Evolutionary conservation across 2,888 invertebrate genomes (phyloP).

Genomic region (Euzophera pinguis): DNA sequence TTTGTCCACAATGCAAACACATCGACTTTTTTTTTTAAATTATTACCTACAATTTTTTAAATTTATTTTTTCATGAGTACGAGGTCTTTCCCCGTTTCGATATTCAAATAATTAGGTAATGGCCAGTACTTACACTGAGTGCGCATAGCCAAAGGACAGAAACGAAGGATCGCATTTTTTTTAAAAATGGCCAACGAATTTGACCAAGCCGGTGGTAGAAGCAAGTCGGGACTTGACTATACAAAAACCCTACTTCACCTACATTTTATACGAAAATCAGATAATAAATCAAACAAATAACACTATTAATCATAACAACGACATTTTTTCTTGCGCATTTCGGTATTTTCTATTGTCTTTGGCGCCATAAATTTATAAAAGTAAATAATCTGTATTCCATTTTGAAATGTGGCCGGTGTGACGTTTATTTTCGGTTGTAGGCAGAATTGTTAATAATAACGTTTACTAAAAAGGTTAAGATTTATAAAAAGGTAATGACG

Average conservation of each 20-base stretch:
- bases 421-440: no score
- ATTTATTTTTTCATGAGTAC: no score
- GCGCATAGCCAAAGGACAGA: neutral
- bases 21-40: no score
- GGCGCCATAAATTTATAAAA: neutral
- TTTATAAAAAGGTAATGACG: no score
- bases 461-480: no score
- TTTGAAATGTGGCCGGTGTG: no score
- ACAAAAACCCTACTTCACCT: neutral
- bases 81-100: no score
- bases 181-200: neutral
- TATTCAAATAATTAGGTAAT: neutral
- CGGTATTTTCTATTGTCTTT: neutral
- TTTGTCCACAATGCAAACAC: no score
- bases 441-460: no score
- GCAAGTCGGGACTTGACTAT: conserved; percentile 4
- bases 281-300: neutral
- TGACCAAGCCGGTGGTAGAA: neutral
- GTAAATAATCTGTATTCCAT: neutral
- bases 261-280: neutral
- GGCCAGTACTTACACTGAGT: conserved; percentile 2
- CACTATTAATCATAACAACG: neutral
- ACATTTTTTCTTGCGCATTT: neutral
- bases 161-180: neutral
- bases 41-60: no score